phyloP scores from a whole-genome alignment of 2,113 vertebrate genomes.

The Cynocephalus volans region DNA sequence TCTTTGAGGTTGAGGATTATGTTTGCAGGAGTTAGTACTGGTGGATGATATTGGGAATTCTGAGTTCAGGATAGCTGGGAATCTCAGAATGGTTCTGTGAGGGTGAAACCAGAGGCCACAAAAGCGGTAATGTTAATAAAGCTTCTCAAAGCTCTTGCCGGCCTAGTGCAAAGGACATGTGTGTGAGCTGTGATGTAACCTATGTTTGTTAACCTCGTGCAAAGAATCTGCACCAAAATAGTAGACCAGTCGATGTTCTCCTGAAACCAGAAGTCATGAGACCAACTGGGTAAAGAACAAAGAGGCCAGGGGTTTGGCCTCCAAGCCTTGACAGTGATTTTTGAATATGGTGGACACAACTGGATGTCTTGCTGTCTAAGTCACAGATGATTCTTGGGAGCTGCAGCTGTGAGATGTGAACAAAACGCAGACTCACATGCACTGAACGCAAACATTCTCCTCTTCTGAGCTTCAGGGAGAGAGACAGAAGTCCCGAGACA shows the following conservation, averaged over 20 bases:
- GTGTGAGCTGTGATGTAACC: constrained; percentile 40
- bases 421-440: rapidly evolving
- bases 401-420: neutral
- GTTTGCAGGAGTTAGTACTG: neutral
- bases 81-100: neutral
- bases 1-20: neutral
- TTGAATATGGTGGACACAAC: neutral
- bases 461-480: rapidly evolving
- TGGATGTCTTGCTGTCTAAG: neutral
- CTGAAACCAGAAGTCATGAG: neutral
- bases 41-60: neutral
- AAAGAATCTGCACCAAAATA: constrained; percentile 59
- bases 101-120: constrained; percentile 45
- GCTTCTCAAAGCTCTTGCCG: neutral
- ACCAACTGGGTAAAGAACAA: neutral
- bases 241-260: neutral
- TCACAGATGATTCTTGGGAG: neutral
- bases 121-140: neutral
- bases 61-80: neutral
- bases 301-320: neutral
- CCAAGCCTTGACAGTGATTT: neutral
- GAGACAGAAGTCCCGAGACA: neutral
- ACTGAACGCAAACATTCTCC: neutral
- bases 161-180: neutral
- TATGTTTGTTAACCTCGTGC: constrained; percentile 73